Conservation (phyloP, 2,797 vertebrate genomes). For the Platyrinchus mystaceus region DNA sequence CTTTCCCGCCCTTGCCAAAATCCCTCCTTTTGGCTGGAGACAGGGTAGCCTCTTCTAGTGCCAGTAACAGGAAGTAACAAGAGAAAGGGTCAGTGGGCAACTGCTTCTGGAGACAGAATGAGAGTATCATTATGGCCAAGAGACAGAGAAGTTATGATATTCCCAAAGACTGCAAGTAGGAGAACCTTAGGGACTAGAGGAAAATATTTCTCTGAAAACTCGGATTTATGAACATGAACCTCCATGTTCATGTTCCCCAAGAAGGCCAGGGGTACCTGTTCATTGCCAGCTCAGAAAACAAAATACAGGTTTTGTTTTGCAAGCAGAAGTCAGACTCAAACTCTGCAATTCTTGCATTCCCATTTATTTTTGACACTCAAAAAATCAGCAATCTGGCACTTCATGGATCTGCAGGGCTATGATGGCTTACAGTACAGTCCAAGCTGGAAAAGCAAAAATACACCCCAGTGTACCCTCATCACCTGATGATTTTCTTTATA, state of each 20-base stretch:
- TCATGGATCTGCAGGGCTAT: background rate
- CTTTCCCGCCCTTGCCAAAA: background rate
- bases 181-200: background rate
- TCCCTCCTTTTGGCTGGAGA: background rate
- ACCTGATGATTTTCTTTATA: background rate
- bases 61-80: background rate
- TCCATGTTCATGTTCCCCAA: background rate
- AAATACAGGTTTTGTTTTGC: background rate
- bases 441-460: background rate
- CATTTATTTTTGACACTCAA: background rate
- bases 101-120: background rate
- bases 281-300: background rate
- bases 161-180: background rate
- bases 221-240: background rate
- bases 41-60: background rate
- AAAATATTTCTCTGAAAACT: background rate
- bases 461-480: background rate
- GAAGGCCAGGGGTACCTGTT: background rate
- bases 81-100: background rate
- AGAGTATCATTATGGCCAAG: background rate
- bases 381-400: background rate
- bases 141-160: background rate
- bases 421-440: background rate
- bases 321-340: background rate
- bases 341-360: background rate